These are phyloP conservation scores for Phthorimaea operculella DNA, from an alignment of 1,140 invertebrate genomes.

Conservation along the genomic window DNA sequence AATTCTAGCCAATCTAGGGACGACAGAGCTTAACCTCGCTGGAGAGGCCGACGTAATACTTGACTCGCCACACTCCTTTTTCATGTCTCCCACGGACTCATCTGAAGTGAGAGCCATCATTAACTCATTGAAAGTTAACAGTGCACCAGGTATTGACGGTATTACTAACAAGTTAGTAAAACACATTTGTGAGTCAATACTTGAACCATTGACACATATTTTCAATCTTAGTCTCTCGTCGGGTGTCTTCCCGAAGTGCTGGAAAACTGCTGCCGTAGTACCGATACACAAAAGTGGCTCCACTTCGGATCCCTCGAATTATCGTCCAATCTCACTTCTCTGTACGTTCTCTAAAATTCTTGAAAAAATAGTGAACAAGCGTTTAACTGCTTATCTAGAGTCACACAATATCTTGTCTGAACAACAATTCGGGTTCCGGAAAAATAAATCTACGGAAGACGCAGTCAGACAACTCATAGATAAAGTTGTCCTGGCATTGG, in stretches of 20 bases:
- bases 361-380: slow-evolving; percentile 5
- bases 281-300: slow-evolving; percentile 3
- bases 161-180: slow-evolving; percentile 1
- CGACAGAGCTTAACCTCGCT: slow-evolving; percentile 5
- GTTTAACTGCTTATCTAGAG: background rate
- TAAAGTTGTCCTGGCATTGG: background rate
- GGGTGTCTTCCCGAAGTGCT: background rate
- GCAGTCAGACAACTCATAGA: background rate
- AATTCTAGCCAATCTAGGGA: slow-evolving; percentile 1
- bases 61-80: too few relatives aligned
- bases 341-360: slow-evolving; percentile 6
- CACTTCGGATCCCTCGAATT: background rate
- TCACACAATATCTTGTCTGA: background rate
- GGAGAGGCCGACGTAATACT: too few relatives aligned
- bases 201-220: background rate
- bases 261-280: background rate
- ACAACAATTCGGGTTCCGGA: slow-evolving; percentile 8
- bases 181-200: background rate
- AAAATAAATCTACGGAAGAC: slow-evolving; percentile 5
- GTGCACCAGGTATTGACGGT: slow-evolving; percentile 3
- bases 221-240: slow-evolving; percentile 3
- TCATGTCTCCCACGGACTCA: background rate
- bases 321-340: slow-evolving; percentile 4
- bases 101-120: background rate
- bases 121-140: background rate